phyloP scores from a whole-genome alignment of 1,140 invertebrate species.

The Bradysia coprophila region DNA sequence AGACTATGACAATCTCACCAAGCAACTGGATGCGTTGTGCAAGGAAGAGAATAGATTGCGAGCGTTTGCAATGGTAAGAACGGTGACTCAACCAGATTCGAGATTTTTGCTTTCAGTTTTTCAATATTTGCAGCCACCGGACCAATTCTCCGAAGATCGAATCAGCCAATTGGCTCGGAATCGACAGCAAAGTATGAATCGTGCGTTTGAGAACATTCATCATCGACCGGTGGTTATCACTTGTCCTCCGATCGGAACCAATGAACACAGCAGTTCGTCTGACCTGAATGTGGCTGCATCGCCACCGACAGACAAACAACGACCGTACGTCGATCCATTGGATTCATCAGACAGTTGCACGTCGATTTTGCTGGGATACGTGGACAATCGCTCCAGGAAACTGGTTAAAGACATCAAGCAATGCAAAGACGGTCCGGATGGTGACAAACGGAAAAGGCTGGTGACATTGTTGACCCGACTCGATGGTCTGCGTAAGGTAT shows the following conservation, averaged over 20 bases:
- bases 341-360: not conserved
- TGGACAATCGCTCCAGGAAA: not conserved
- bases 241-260: not conserved
- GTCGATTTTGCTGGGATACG: not conserved
- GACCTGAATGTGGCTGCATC: not conserved
- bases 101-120: no score
- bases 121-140: no score
- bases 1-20: conserved; percentile 2
- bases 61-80: no score
- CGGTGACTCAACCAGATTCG: no score
- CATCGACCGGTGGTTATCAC: not conserved
- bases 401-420: not conserved
- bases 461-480: no score
- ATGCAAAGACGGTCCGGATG: no score
- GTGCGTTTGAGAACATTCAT: not conserved
- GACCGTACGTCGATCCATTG: not conserved
- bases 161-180: not conserved
- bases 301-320: not conserved
- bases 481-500: no score
- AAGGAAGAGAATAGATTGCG: no score
- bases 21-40: conserved; percentile 1
- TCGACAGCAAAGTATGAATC: conserved; percentile 1
- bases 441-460: no score
- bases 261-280: not conserved
- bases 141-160: not conserved